Base-by-base conservation (phyloP, 2,113 vertebrate genomes). In the Falco punctatus region DNA sequence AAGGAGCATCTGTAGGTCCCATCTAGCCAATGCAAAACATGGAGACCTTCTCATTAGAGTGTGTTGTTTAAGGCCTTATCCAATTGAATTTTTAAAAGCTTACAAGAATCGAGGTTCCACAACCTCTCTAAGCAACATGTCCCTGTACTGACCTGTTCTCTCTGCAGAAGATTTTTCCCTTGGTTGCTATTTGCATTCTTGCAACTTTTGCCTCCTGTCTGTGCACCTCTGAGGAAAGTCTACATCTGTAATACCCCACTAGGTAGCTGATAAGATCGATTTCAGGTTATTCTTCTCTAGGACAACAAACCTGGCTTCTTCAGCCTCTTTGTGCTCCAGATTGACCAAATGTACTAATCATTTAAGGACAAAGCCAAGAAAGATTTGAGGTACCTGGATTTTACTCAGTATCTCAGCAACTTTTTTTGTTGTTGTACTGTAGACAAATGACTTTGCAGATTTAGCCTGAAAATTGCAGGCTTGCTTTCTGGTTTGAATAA, bases 111-210 rank as follows among this genome's bases (percentile, higher is more conserved):
- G 3, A 69, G 2, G 3, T 64, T 72, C 57, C 22, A 72, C 30
- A 72, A 7, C 6, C 2, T 32, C 16, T 67, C 23, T 71, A 11
- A n/a, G 17, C 15, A 65, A n/a, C 1, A 0, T 33, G 16, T 54
- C 19, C 12, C 24, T 27, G 7, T 3, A 33, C 4, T 49, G 40
- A 46, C 2, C 5, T 73, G 17, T 11, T 52, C 7, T 23, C 22
- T 49, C 21, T 26, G 6, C 74, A 16, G 28, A 51, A 67, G 13
- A 15, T 7, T 54, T 88, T 75, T 33, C 18, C 4, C 2, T 57
- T 58, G 15, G 5, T 38, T 87, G n/a, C 4, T 2, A 10, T 59
- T 59, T 82, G 7, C 22, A 14, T 49, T 66, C 20, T 23, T 1
- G 1, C 11, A 74, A 13, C 15, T 86, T 89, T 33, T 61, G 5